Percentiles rank a stretch among this genome's conserved stretches.
phyloP scores from a whole-genome alignment of 2,113 vertebrate species.

The Tachysurus fulvidraco region DNA sequence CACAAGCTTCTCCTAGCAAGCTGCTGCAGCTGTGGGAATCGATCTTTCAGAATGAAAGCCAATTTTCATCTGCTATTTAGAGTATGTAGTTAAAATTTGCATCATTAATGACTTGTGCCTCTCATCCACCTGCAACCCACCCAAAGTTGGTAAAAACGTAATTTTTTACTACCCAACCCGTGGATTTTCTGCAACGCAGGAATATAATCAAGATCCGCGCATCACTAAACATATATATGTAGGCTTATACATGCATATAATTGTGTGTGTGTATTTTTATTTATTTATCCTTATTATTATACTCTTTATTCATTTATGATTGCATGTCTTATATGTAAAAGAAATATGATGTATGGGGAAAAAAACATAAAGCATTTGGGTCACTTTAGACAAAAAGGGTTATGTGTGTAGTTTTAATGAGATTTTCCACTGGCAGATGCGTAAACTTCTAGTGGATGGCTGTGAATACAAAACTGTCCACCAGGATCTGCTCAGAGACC shows the following conservation, averaged over 20 bases:
- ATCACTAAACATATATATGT: not conserved
- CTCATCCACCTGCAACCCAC: too few relatives aligned
- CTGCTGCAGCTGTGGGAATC: too few relatives aligned
- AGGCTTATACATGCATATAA: not conserved
- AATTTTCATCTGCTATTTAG: too few relatives aligned
- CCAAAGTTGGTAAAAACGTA: too few relatives aligned
- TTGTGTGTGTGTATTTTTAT: not conserved
- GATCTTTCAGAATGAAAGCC: too few relatives aligned
- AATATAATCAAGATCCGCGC: too few relatives aligned
- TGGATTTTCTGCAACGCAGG: too few relatives aligned
- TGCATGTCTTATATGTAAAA: not conserved
- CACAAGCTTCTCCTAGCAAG: too few relatives aligned
- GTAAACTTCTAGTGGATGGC: conserved; percentile 91
- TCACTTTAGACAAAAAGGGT: not conserved
- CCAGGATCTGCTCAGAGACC: conserved; percentile 88
- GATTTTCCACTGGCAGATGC: conserved; percentile 72
- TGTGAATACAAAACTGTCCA: conserved; percentile 91
- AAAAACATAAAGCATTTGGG: not conserved
- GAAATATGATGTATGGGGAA: not conserved
- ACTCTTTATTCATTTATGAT: too few relatives aligned
- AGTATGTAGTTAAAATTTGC: too few relatives aligned
- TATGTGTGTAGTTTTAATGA: not conserved
- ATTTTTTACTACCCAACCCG: too few relatives aligned
- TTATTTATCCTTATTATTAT: not conserved
- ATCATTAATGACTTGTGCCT: too few relatives aligned